Conservation (phyloP, 2,888 invertebrate species). For the Sphaeridia pumilis region DNA sequence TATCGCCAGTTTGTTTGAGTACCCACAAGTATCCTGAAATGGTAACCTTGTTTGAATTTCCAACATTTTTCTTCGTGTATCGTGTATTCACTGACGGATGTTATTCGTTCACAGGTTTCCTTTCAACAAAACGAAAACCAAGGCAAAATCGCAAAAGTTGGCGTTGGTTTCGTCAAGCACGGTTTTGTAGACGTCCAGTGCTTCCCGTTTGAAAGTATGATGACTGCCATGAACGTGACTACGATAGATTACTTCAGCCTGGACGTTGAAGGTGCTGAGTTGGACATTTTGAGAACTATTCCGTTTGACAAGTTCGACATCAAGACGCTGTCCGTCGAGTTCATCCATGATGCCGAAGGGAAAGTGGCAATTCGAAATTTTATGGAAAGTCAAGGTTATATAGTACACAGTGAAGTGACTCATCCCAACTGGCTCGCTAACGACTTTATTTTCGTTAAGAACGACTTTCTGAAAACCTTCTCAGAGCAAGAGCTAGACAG, state of each 20-base stretch:
- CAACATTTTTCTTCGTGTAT: not conserved
- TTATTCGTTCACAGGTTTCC: conserved; percentile 38
- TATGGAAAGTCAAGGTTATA: conserved; percentile 42
- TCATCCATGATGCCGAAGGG: conserved; percentile 41
- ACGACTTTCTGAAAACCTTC: conserved; percentile 19
- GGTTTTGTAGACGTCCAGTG: conserved; percentile 43
- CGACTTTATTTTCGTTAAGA: conserved; percentile 44
- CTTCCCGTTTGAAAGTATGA: conserved; percentile 44
- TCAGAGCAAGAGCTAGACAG: conserved; percentile 6
- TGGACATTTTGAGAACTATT: conserved; percentile 45
- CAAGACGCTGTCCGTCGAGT: conserved; percentile 41
- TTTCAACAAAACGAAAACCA: conserved; percentile 42
- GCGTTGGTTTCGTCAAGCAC: conserved; percentile 30
- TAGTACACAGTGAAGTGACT: conserved; percentile 40
- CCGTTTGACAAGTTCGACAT: conserved; percentile 45
- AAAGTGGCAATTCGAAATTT: conserved; percentile 39
- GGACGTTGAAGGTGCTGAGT: conserved; percentile 47
- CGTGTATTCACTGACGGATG: not conserved
- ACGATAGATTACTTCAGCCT: conserved; percentile 47
- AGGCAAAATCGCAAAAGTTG: conserved; percentile 39
- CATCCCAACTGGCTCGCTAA: conserved; percentile 43
- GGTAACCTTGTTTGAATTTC: conserved; percentile 37
- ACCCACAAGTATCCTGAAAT: conserved; percentile 40
- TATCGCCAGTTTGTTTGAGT: conserved; percentile 45
- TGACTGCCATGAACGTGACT: conserved; percentile 43